Evolutionary conservation across 2,888 invertebrate species (phyloP).

Genomic region (Drosophila yooni): DNA sequence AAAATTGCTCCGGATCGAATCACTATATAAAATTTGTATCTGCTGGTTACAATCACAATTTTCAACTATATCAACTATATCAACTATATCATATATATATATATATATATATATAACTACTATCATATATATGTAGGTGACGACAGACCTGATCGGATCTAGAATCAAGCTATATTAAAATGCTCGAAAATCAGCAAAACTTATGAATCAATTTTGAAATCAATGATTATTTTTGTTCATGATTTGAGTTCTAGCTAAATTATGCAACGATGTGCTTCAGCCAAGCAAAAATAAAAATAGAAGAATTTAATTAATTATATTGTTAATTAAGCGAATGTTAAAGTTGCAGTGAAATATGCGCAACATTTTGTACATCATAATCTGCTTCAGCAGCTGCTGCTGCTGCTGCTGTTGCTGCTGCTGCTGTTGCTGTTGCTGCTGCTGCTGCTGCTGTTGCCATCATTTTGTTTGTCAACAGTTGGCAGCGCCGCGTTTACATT

Average conservation of each 20-base stretch:
- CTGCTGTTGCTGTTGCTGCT: not conserved
- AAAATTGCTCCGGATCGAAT: not conserved
- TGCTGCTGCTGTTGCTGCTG: not conserved
- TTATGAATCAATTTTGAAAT: not conserved
- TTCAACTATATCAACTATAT: no score
- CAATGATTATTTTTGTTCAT: not conserved
- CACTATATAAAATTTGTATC: no score
- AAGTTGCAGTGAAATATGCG: slow-evolving; percentile 11
- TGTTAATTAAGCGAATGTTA: slow-evolving; percentile 13
- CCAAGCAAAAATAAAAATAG: not conserved
- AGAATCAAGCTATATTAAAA: not conserved
- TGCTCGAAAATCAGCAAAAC: not conserved
- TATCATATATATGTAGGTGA: no score
- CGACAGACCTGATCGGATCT: not conserved
- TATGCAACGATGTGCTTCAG: not conserved
- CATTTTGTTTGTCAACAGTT: slow-evolving; percentile 57
- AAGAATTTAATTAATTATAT: not conserved
- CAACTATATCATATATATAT: no score
- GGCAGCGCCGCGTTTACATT: slow-evolving; percentile 36
- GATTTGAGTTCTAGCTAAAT: not conserved
- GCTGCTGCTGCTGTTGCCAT: slow-evolving; percentile 24
- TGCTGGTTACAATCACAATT: no score
- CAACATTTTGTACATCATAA: not conserved
- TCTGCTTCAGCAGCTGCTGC: not conserved
- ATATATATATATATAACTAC: no score